Base-by-base conservation (phyloP, 1,140 invertebrate genomes). In the Chymomyza costata region DNA sequence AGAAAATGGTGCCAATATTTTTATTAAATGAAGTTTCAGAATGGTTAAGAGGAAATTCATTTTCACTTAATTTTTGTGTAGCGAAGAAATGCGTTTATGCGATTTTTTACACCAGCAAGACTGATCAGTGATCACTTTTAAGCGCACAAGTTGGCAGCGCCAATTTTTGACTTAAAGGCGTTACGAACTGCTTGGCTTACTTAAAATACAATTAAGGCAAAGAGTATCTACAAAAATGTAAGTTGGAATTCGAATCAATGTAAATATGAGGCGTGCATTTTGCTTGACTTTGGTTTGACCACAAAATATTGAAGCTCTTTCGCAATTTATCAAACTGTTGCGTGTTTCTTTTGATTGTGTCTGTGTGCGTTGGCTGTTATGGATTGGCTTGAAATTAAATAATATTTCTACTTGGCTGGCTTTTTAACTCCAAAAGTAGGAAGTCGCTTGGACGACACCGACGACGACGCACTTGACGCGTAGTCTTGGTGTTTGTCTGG, bases 321-420 rank as follows among this genome's bases (percentile, higher is more conserved):
- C 44, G 60, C 60, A 63, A 63, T 63, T 47, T 53, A 17, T 34
- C 44, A 47, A 46, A 16, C 5, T 14, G 16, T 32, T 47, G 40
- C 15, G 38, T 40, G 14, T 38, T 34, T 6, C 31, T 56, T 53
- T 53, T 51, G 52, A 48, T 34, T 61, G 46, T 30, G 45, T 28
- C 25, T 45, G 58, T n/a, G 32, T 14, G 32, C 3, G 2, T 3
- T 10, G 32, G 32, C 13, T 14, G 13, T 3, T n/a, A 55, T 74
- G 69, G 64, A 74, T 74, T 74, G 64, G 55, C 55, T 53, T 73
- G 67, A 69, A 76, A 76, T 76, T 76, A 61, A 76, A 76, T 76
- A 68, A 76, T 69, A 74, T 76, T 51, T 57, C 56, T 60, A 76
- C 55, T 62, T 56, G 44, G 65, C 53, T 68, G 49, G 69, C 65